phyloP scores from a whole-genome alignment of 2,797 vertebrate species.

The Lepus townsendii region DNA sequence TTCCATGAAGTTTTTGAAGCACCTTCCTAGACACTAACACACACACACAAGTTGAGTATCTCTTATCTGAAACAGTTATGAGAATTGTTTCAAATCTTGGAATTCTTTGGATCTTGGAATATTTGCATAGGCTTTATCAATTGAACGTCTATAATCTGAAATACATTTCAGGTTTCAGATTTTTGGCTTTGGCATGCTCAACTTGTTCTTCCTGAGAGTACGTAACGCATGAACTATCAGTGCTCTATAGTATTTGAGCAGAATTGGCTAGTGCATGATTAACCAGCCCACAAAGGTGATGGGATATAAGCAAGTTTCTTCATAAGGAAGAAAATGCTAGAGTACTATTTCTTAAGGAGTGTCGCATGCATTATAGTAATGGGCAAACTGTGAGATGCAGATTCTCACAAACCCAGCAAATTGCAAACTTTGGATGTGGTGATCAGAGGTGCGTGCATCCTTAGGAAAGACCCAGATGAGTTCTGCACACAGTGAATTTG shows the following conservation, averaged over 20 bases:
- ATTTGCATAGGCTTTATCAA: too few relatives aligned
- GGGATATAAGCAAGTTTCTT: background rate
- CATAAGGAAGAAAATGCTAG: background rate
- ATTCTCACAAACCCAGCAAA: background rate
- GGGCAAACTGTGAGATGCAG: background rate
- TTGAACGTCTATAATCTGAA: too few relatives aligned
- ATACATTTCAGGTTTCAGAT: too few relatives aligned
- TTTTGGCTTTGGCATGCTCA: too few relatives aligned
- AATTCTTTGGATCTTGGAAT: too few relatives aligned
- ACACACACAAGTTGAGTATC: too few relatives aligned
- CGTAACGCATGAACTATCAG: background rate
- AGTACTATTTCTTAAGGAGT: background rate
- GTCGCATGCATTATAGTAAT: background rate
- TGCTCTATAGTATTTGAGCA: background rate
- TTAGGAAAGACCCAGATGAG: background rate
- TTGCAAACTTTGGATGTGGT: background rate
- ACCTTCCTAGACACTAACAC: too few relatives aligned
- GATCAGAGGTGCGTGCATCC: background rate
- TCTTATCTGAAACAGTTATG: too few relatives aligned
- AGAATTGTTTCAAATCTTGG: too few relatives aligned
- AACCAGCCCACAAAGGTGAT: background rate
- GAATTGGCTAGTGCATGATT: background rate
- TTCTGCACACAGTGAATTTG: background rate
- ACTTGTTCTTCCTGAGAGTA: background rate
- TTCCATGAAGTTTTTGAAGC: too few relatives aligned